Evolutionary conservation across 1,140 invertebrate species (phyloP).

Genomic region (Gonatopus flavifemur): DNA sequence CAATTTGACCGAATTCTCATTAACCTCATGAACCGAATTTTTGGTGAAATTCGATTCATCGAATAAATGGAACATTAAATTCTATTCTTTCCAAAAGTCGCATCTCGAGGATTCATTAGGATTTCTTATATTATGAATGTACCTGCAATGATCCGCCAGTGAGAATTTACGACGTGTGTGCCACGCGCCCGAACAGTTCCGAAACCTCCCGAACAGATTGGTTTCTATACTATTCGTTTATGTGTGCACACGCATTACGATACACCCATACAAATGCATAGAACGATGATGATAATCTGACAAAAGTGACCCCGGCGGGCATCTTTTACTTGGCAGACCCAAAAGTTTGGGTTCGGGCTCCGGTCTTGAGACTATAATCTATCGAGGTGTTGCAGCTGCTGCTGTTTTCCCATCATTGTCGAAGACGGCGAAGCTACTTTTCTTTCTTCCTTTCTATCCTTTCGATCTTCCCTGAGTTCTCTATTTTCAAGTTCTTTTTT

Average conservation of each 20-base stretch:
- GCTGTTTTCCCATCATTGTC: constrained; percentile 41
- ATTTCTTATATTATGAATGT: constrained; percentile 4
- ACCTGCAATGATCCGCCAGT: neutral
- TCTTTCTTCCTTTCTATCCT: constrained; percentile 40
- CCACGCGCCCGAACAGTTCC: constrained; percentile 48
- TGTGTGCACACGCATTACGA: constrained; percentile 17
- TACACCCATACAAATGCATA: too few relatives aligned
- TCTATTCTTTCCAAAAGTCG: too few relatives aligned
- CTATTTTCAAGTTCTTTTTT: constrained; percentile 13
- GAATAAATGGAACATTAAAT: too few relatives aligned
- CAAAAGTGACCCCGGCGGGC: constrained; percentile 45
- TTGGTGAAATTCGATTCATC: too few relatives aligned
- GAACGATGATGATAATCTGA: constrained; percentile 51
- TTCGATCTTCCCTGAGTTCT: constrained; percentile 26
- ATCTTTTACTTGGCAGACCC: constrained; percentile 31
- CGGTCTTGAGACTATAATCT: constrained; percentile 42
- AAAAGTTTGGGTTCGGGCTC: neutral
- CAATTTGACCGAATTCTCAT: too few relatives aligned
- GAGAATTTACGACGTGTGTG: constrained; percentile 31
- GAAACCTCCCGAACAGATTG: too few relatives aligned
- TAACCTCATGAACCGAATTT: too few relatives aligned
- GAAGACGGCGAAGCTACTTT: constrained; percentile 33
- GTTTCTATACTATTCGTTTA: too few relatives aligned
- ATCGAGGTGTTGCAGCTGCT: constrained; percentile 56
- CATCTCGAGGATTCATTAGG: constrained; percentile 22